These are phyloP conservation scores for Porites divaricata DNA, from an alignment of 92 coral and sea anemone species.

Conservation along the genomic window DNA sequence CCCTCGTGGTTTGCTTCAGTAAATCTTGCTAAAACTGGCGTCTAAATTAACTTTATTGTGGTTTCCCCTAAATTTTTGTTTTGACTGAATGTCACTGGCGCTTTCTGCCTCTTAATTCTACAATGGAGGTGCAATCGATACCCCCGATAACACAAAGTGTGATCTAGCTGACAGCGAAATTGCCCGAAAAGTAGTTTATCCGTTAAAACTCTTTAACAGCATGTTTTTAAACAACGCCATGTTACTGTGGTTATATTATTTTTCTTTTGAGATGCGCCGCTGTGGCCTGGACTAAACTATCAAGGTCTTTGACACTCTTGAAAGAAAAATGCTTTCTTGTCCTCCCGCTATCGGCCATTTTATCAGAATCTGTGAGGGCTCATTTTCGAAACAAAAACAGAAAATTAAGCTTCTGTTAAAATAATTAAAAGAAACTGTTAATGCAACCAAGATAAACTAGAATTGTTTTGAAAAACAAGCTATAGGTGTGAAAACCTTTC, in stretches of 20 bases:
- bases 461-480: slow-evolving; percentile 22
- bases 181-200: slow-evolving; percentile 32
- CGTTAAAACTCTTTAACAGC: slow-evolving; percentile 44
- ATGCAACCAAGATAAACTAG: slow-evolving; percentile 1
- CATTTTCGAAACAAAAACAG: slow-evolving; percentile 34
- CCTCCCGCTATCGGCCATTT: slow-evolving; percentile 24
- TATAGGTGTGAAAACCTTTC: not conserved
- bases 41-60: not conserved
- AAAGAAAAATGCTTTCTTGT: not conserved
- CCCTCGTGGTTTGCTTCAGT: slow-evolving; percentile 1
- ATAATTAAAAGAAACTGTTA: not conserved
- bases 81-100: slow-evolving; percentile 23
- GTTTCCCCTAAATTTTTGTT: slow-evolving; percentile 21
- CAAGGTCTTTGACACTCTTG: slow-evolving; percentile 1
- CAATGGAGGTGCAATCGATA: slow-evolving; percentile 29
- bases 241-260: slow-evolving; percentile 50
- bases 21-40: not conserved
- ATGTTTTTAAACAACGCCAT: slow-evolving; percentile 39
- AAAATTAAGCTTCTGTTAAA: not conserved
- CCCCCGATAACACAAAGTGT: slow-evolving; percentile 32
- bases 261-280: slow-evolving; percentile 33
- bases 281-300: not conserved
- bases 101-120: slow-evolving; percentile 17
- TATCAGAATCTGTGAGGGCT: slow-evolving; percentile 21
- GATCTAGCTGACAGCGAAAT: slow-evolving; percentile 39